These are phyloP conservation scores for Helogale parvula DNA, from an alignment of 2,113 vertebrate species.

Conservation along the genomic window DNA sequence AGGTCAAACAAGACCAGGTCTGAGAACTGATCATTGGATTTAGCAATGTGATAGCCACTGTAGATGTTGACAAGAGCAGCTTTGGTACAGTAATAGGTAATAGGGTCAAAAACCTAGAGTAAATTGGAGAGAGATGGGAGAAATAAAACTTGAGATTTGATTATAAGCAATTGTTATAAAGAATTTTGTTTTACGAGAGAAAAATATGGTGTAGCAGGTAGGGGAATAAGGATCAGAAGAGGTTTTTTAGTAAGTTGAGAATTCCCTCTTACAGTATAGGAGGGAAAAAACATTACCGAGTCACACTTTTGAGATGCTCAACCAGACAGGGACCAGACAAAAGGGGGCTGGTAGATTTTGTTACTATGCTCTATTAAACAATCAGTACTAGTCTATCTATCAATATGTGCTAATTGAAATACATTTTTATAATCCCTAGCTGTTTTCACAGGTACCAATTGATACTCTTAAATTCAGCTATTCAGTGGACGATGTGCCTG, in stretches of 20 bases:
- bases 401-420: neutral
- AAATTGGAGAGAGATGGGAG: neutral
- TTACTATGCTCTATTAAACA: neutral
- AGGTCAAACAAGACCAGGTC: neutral
- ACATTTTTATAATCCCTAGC: constrained; percentile 12
- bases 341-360: neutral
- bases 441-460: constrained; percentile 19
- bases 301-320: constrained; percentile 24
- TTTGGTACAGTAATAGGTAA: neutral
- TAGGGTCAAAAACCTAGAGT: neutral
- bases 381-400: neutral
- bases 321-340: neutral
- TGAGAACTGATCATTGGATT: neutral
- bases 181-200: constrained; percentile 19
- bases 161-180: neutral
- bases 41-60: neutral
- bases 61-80: neutral
- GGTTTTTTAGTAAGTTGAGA: constrained; percentile 29
- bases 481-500: neutral
- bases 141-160: neutral
- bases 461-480: constrained; percentile 15
- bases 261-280: neutral
- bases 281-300: neutral
- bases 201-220: neutral
- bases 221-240: neutral